These are phyloP conservation scores for Calyptommatus sinebrachiatus DNA, from an alignment of 2,113 vertebrate genomes.

Conservation along the genomic window DNA sequence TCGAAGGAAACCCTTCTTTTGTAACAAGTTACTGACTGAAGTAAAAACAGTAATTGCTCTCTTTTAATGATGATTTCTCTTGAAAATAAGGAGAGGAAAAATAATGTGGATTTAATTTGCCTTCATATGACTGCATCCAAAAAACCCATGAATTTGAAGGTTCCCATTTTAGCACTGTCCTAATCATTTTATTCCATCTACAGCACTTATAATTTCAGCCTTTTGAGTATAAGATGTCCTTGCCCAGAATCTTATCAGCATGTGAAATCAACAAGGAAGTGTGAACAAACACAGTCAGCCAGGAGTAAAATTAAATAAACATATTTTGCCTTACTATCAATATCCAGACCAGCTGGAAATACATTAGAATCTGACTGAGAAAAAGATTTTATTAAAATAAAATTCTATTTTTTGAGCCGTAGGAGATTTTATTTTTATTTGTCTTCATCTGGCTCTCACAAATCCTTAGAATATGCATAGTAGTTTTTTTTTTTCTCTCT, in stretches of 20 bases:
- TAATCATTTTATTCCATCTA: background rate
- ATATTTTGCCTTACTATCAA: constrained; percentile 18
- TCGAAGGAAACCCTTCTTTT: no score
- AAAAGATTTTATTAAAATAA: background rate
- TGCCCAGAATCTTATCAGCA: constrained; percentile 1
- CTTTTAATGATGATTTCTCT: no score
- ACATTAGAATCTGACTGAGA: constrained; percentile 35
- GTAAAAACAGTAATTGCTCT: no score
- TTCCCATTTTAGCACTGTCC: background rate
- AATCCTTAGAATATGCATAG: background rate
- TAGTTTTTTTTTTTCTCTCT: constrained; percentile 40
- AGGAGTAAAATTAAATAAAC: constrained; percentile 23
- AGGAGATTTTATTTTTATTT: constrained; percentile 36
- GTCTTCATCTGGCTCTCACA: constrained; percentile 44
- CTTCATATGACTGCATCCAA: no score
- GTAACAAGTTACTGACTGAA: no score
- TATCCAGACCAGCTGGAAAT: constrained; percentile 23
- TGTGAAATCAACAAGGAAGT: constrained; percentile 18
- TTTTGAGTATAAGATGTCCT: constrained; percentile 3
- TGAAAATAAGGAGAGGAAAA: no score
- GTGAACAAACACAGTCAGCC: background rate
- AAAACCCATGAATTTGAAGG: no score
- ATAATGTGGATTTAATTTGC: no score
- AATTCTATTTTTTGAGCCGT: constrained; percentile 12
- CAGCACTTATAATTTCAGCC: background rate